Percentiles rank a stretch among this genome's conserved stretches.
Conservation (phyloP, 2,113 vertebrate species). For the Cariama cristata region DNA sequence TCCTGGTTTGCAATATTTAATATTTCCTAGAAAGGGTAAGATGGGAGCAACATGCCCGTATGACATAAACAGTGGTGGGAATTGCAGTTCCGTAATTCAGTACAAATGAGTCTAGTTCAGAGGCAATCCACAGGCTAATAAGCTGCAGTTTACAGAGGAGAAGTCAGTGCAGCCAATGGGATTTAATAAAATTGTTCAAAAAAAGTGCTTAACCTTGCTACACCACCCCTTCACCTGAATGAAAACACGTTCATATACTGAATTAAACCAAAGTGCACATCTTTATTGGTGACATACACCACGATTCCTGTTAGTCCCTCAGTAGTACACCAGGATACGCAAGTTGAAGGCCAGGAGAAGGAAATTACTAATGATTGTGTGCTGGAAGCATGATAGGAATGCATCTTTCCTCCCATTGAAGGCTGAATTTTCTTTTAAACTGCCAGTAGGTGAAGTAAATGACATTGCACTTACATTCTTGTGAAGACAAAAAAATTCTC, state of each 20-base stretch:
- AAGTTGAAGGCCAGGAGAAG: background rate
- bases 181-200: conserved; percentile 8
- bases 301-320: background rate
- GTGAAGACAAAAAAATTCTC: conserved; percentile 8
- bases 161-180: background rate
- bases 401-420: conserved; percentile 12
- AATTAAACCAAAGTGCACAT: background rate
- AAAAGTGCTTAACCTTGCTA: background rate
- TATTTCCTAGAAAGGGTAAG: background rate
- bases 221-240: background rate
- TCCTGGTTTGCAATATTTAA: background rate
- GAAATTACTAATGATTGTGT: background rate
- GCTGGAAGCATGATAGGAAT: background rate
- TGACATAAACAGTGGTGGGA: background rate
- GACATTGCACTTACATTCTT: conserved; percentile 3
- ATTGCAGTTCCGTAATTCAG: background rate
- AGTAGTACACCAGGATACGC: background rate
- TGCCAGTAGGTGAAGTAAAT: conserved; percentile 49
- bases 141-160: background rate
- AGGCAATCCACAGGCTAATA: background rate
- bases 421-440: conserved; percentile 30
- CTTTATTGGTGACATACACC: background rate
- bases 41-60: background rate
- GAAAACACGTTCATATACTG: background rate
- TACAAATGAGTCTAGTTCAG: background rate